These are phyloP conservation scores for Sinohyriopsis cumingii DNA, from an alignment of 2,888 invertebrate species.

Conservation along the genomic window DNA sequence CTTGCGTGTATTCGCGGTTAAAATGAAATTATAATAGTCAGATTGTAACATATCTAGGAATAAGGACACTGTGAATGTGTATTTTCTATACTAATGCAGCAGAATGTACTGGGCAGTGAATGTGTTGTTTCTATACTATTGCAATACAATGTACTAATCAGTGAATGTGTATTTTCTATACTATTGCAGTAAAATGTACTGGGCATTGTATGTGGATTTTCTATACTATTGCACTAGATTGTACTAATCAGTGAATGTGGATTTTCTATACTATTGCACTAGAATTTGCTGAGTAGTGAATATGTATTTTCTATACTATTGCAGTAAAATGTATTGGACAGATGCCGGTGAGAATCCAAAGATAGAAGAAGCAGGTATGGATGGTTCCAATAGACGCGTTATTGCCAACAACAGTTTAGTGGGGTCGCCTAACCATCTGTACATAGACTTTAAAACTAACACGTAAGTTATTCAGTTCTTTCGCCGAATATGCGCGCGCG, in stretches of 20 bases:
- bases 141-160: conserved; percentile 89
- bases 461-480: conserved; percentile 35
- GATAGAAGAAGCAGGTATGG: conserved; percentile 89
- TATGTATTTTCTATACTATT: conserved; percentile 30
- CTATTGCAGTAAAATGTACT: no score
- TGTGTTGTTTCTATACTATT: conserved; percentile 29
- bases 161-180: conserved; percentile 58
- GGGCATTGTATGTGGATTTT: no score
- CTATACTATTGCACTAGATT: no score
- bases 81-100: neutral
- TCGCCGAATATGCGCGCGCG: no score
- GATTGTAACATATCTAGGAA: no score
- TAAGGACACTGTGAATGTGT: no score
- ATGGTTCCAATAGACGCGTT: conserved; percentile 81
- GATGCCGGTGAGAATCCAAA: conserved; percentile 86
- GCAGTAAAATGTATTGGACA: conserved; percentile 89
- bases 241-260: no score
- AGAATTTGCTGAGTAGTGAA: no score
- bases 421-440: conserved; percentile 86
- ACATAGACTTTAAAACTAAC: conserved; percentile 78
- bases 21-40: no score
- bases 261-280: neutral
- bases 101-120: no score
- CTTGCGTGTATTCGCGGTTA: no score
- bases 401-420: conserved; percentile 55